Evolutionary conservation across 2,113 vertebrate genomes (phyloP).

Genomic region (Pelodiscus sinensis): DNA sequence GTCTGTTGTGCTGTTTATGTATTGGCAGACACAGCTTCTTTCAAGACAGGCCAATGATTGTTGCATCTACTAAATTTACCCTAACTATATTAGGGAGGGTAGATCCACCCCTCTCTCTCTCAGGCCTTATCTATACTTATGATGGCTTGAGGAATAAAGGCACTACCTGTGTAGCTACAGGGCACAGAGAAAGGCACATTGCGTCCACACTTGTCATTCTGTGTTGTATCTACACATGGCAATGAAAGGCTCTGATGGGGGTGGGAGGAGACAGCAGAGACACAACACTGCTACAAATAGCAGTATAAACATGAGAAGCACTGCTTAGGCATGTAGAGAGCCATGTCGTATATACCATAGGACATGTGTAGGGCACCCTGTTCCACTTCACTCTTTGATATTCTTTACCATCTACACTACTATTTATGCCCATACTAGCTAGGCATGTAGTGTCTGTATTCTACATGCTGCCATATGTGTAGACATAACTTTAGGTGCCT

Average conservation of each 20-base stretch:
- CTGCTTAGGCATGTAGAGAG: neutral
- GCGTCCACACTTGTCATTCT: neutral
- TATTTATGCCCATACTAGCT: neutral
- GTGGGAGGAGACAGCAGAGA: neutral
- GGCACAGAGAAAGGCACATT: neutral
- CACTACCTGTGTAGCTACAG: neutral
- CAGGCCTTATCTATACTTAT: neutral
- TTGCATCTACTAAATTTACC: neutral
- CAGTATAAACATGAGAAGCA: neutral
- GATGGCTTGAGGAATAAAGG: neutral
- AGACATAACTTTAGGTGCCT: neutral
- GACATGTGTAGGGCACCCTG: neutral
- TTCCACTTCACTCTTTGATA: neutral
- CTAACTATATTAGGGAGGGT: constrained; percentile 3
- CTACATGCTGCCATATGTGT: neutral
- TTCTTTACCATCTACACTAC: neutral
- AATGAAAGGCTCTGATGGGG: neutral
- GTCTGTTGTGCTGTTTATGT: neutral
- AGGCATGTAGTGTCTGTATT: neutral
- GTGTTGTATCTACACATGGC: neutral
- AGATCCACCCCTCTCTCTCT: neutral
- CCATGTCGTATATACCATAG: neutral
- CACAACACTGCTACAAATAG: too few species aligned
- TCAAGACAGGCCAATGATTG: neutral
- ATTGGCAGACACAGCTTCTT: neutral